Conservation (phyloP, 2,888 invertebrate genomes). For the Drosophila anomelani region DNA sequence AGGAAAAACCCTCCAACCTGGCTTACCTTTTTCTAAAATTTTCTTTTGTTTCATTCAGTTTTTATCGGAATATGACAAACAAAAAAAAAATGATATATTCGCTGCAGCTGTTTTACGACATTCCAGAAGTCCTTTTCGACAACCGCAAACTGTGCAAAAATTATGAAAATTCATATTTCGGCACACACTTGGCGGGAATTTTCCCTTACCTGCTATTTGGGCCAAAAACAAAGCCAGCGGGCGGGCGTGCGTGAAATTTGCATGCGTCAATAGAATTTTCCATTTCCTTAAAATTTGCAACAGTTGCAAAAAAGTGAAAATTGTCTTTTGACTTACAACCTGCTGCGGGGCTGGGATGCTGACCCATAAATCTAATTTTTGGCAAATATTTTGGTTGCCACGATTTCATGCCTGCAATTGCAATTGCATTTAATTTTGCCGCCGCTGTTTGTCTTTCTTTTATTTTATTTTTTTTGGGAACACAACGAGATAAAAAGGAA, state of each 20-base stretch:
- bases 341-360: conserved; percentile 15
- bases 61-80: conserved; percentile 35
- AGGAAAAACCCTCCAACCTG: conserved; percentile 43
- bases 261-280: conserved; percentile 69
- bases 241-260: conserved; percentile 70
- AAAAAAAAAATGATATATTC: conserved; percentile 24
- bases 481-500: conserved; percentile 40
- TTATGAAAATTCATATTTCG: conserved; percentile 81
- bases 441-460: conserved; percentile 10
- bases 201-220: conserved; percentile 47
- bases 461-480: conserved; percentile 46
- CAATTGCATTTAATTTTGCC: conserved; percentile 69
- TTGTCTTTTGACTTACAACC: conserved; percentile 64
- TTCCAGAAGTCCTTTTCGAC: conserved; percentile 40
- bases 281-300: conserved; percentile 50
- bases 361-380: conserved; percentile 58
- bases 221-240: conserved; percentile 54
- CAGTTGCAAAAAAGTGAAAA: conserved; percentile 52
- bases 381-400: conserved; percentile 75
- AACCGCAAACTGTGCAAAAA: conserved; percentile 72
- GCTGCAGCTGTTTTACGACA: conserved; percentile 69
- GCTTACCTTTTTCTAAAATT: conserved; percentile 13
- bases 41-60: conserved; percentile 56
- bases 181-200: conserved; percentile 68
- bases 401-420: conserved; percentile 72